These are phyloP conservation scores for Coendou prehensilis DNA, from an alignment of 2,797 vertebrate genomes.

Conservation along the genomic window DNA sequence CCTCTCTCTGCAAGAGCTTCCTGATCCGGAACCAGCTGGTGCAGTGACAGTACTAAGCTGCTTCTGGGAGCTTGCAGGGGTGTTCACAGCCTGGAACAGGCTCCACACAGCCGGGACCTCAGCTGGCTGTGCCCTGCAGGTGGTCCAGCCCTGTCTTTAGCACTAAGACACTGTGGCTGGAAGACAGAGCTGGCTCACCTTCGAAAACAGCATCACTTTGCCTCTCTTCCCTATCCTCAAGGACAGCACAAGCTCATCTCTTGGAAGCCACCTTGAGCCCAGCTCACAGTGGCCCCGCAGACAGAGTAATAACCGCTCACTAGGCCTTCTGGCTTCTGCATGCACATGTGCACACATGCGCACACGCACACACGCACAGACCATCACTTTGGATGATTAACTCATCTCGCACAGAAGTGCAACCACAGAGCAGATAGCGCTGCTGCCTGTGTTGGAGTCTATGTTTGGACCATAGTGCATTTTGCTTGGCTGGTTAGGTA, in stretches of 20 bases:
- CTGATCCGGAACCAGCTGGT: background rate
- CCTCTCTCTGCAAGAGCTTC: background rate
- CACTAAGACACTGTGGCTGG: background rate
- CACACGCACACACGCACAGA: background rate
- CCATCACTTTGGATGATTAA: background rate
- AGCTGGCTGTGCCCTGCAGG: background rate
- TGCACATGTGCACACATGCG: too few species aligned
- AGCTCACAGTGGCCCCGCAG: background rate
- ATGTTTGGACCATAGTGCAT: background rate
- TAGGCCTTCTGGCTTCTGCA: background rate
- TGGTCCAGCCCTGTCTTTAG: background rate
- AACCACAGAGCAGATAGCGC: background rate
- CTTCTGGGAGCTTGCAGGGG: background rate
- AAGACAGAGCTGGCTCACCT: background rate
- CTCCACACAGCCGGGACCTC: background rate
- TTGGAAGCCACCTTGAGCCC: background rate
- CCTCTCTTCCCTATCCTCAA: background rate
- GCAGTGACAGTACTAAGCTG: background rate
- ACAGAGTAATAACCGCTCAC: background rate
- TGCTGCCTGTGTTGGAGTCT: too few species aligned
- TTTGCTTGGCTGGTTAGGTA: background rate
- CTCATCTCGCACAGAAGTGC: rapidly evolving
- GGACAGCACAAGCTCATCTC: background rate
- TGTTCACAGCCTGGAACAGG: background rate
- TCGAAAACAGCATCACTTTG: background rate